phyloP scores from a whole-genome alignment of 2,888 invertebrate species.

The Hydraecia micacea region DNA sequence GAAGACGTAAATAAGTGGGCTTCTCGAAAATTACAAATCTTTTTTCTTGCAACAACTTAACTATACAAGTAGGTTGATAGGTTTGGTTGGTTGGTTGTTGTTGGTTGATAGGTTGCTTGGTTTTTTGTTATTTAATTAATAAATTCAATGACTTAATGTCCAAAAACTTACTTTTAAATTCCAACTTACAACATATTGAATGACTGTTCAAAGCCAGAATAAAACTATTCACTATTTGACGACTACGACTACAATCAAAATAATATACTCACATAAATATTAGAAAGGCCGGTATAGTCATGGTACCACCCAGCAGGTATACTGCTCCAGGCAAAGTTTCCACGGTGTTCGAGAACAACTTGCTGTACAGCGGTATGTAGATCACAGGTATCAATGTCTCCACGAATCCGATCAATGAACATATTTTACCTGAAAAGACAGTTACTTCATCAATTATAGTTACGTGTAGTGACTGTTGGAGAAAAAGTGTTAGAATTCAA shows the following conservation, averaged over 20 bases:
- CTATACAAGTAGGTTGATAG: background rate
- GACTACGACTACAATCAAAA: no score
- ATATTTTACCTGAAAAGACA: slow-evolving; percentile 87
- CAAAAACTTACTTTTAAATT: background rate
- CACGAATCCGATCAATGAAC: slow-evolving; percentile 89
- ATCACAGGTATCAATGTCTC: slow-evolving; percentile 89
- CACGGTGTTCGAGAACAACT: slow-evolving; percentile 85
- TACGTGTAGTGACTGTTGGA: background rate
- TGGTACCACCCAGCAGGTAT: slow-evolving; percentile 85
- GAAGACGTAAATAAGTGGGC: background rate
- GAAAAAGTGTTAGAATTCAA: background rate
- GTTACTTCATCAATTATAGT: background rate
- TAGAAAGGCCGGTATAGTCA: slow-evolving; percentile 85
- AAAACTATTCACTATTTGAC: background rate
- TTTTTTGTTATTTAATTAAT: background rate
- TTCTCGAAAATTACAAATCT: background rate
- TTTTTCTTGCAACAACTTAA: background rate
- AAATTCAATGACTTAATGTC: background rate
- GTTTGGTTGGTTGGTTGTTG: no score
- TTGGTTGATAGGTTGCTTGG: no score
- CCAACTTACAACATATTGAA: background rate
- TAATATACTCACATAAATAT: slow-evolving; percentile 85
- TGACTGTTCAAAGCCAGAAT: background rate
- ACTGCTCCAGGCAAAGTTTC: slow-evolving; percentile 86
- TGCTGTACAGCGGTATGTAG: slow-evolving; percentile 88